Percentiles rank a stretch among this genome's conserved stretches.
Conservation (phyloP, 2,888 invertebrate species). For the Tortrix viridana region DNA sequence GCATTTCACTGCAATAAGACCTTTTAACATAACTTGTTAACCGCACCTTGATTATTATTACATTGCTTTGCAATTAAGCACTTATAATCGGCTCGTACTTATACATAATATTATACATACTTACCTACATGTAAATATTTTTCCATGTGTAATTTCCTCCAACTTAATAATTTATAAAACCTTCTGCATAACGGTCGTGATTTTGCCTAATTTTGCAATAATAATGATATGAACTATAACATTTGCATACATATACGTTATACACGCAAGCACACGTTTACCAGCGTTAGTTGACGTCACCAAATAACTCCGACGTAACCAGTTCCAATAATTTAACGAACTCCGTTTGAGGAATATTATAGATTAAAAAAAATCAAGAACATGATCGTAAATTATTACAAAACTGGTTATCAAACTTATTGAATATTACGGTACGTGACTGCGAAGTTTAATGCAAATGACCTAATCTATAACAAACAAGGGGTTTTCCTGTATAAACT, state of each 20-base stretch:
- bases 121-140: too few relatives aligned
- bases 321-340: constrained; percentile 2
- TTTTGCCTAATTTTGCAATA: constrained; percentile 7
- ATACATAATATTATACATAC: too few relatives aligned
- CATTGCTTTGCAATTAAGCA: neutral
- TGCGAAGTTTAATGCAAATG: neutral
- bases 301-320: constrained; percentile 1
- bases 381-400: constrained; percentile 11
- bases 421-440: constrained; percentile 13
- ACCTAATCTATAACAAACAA: constrained; percentile 5
- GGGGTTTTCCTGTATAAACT: constrained; percentile 20
- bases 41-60: constrained; percentile 4
- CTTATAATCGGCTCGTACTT: too few relatives aligned
- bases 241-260: constrained; percentile 16
- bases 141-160: too few relatives aligned
- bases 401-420: constrained; percentile 10
- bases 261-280: constrained; percentile 1
- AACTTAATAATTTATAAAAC: too few relatives aligned
- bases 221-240: constrained; percentile 14
- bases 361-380: neutral
- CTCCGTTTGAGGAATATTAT: too few relatives aligned
- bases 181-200: neutral
- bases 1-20: constrained; percentile 1
- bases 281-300: constrained; percentile 16
- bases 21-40: constrained; percentile 19